Evolutionary conservation across 2,888 invertebrate genomes (phyloP), one percentile per base, ranked within the genome.

Genomic region (Pollenia amentaria): DNA sequence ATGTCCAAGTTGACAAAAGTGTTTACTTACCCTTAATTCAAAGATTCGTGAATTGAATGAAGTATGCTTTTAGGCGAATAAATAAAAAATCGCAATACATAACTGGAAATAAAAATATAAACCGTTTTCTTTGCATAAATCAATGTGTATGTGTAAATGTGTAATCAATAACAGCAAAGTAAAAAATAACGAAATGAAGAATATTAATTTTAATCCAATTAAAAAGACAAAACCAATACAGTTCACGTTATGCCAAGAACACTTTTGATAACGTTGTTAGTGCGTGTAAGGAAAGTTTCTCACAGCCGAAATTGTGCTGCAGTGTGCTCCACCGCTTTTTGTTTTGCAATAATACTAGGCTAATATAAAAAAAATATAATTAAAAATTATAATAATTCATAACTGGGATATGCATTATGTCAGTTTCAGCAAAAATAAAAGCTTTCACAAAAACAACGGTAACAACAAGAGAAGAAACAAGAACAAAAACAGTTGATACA

Each of bases 321-420:
- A 29, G 29, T 18, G 4, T 18, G 9, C 40, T 18, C 29, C n/a
- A 62, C 14, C 16, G 18, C 14, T 51, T 18, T 62, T 64, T n/a
- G n/a, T n/a, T n/a, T 48, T 60, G 18, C 11, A 70, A 62, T 12
- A 70, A 11, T n/a, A 60, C 48, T 73, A 29, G 4, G 29, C 29
- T 29, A 29, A 29, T 65, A 9, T 38, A 57, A 48, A 57, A 11
- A 65, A 48, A 51, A 44, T 40, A 48, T 53, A 14, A 29, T 21
- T 67, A 29, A 29, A 29, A 29, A 29, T 29, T 29, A 29, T 10
- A 48, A 42, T 51, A 38, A 44, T 76, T 51, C 42, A 76, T 62
- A n/a, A 76, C 69, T 70, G 14, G 40, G 46, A 69, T 53, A 82
- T 72, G 48, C 76, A 70, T 70, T 70, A 83, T 77, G 70, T 57